Conservation (phyloP, 2,113 vertebrate species). For the Axis porcinus region DNA sequence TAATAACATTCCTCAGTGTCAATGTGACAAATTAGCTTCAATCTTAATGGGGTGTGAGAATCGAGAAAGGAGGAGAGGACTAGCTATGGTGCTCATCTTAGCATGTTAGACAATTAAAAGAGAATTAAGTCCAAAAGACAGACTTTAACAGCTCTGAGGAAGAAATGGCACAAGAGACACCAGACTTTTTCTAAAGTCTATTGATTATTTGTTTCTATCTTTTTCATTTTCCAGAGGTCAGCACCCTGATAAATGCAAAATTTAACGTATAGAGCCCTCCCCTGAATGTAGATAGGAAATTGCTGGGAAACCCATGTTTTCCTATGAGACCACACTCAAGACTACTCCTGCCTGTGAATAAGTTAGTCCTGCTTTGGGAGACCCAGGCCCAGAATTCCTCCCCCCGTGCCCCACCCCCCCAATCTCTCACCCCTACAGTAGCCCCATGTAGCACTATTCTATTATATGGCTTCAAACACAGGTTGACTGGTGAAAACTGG, state of each 20-base stretch:
- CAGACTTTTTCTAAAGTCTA: not conserved
- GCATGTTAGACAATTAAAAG: not conserved
- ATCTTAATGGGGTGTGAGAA: slow-evolving; percentile 50
- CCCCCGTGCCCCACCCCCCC: too few relatives aligned
- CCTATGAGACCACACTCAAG: slow-evolving; percentile 21
- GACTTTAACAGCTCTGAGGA: slow-evolving; percentile 23
- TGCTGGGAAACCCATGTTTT: not conserved
- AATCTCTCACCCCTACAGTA: not conserved
- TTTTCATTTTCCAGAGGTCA: slow-evolving; percentile 24
- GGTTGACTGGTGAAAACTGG: not conserved
- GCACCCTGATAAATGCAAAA: not conserved
- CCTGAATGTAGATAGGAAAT: not conserved
- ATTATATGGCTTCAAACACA: not conserved
- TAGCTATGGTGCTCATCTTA: not conserved
- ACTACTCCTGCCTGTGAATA: not conserved
- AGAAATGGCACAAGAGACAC: slow-evolving; percentile 7
- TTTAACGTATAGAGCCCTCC: not conserved
- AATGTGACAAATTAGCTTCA: slow-evolving; percentile 62
- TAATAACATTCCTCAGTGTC: slow-evolving; percentile 71
- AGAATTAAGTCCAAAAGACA: slow-evolving; percentile 55
- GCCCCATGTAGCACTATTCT: not conserved
- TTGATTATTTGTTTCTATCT: not conserved
- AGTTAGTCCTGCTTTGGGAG: not conserved
- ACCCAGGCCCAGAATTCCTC: not conserved
- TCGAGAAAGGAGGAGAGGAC: not conserved